A percentile compares a stretch with the other conserved stretches of the same genome.
phyloP scores from a whole-genome alignment of 1,140 invertebrate species.

The Tetraneura akinire region DNA sequence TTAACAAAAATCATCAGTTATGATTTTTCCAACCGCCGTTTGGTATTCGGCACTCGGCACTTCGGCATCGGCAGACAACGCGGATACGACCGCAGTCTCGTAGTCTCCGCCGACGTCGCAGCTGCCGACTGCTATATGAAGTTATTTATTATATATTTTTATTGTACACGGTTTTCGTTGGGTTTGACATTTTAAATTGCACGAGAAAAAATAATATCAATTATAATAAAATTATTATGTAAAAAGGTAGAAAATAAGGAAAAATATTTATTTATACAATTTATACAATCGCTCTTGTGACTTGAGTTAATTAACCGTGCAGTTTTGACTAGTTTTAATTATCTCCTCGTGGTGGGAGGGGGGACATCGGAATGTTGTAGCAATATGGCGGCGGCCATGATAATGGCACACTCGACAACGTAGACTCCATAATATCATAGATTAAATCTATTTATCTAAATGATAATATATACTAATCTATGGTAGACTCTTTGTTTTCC shows the following conservation, averaged over 20 bases:
- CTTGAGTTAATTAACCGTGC: slow-evolving; percentile 47
- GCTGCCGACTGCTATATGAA: neutral
- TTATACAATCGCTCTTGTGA: neutral
- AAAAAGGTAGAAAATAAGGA: neutral
- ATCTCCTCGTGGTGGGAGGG: slow-evolving; percentile 36
- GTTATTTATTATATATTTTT: neutral
- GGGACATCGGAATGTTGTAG: slow-evolving; percentile 50
- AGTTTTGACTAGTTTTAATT: slow-evolving; percentile 50
- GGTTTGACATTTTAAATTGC: neutral
- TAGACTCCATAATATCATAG: too few species aligned
- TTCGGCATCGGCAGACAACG: neutral
- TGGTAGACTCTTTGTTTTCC: slow-evolving; percentile 51
- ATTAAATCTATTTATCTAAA: too few species aligned
- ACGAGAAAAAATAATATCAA: neutral
- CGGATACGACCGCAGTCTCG: neutral
- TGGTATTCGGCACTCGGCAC: neutral
- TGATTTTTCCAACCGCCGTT: neutral
- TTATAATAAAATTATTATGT: neutral
- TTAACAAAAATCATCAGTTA: too few species aligned
- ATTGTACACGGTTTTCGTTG: neutral
- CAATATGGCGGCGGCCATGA: slow-evolving; percentile 51
- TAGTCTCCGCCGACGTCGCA: neutral
- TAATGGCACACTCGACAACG: slow-evolving; percentile 50
- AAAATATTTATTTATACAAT: slow-evolving; percentile 32
- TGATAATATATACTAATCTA: too few species aligned